Evolutionary conservation across 2,888 invertebrate species (phyloP).

Genomic region (Shargacucullia verbasci): DNA sequence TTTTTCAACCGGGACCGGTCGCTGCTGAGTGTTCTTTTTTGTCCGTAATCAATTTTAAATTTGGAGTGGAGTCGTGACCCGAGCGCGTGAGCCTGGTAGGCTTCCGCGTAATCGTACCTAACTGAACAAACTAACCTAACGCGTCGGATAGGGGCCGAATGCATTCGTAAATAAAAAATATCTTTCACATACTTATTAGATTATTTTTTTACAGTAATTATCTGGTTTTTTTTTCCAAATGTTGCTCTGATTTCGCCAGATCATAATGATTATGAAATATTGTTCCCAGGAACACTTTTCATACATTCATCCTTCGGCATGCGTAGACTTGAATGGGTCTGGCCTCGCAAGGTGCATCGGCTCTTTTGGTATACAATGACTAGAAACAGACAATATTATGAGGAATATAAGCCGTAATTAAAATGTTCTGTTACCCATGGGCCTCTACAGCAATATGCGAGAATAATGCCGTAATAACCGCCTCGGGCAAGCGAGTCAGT

Average conservation of each 20-base stretch:
- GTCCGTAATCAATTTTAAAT: slow-evolving; percentile 83
- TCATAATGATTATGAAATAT: too few species aligned
- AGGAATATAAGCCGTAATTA: too few species aligned
- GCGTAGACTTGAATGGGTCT: too few species aligned
- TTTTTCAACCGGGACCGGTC: slow-evolving; percentile 71
- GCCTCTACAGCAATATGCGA: background rate
- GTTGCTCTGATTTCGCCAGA: too few species aligned
- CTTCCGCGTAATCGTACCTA: slow-evolving; percentile 73
- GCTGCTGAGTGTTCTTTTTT: slow-evolving; percentile 71
- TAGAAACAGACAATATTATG: too few species aligned
- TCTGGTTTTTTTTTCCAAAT: too few species aligned
- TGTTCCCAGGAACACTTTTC: too few species aligned
- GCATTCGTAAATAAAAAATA: slow-evolving; percentile 17
- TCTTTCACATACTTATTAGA: slow-evolving; percentile 2
- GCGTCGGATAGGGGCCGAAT: slow-evolving; percentile 23
- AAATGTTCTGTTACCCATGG: background rate
- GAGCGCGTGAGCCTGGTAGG: slow-evolving; percentile 73
- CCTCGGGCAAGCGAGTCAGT: background rate
- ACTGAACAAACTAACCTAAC: slow-evolving; percentile 30
- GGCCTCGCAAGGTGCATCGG: too few species aligned
- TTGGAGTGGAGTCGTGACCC: slow-evolving; percentile 83
- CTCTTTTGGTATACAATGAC: too few species aligned
- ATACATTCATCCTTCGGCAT: too few species aligned
- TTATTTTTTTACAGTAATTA: background rate
- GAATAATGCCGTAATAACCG: background rate